Percentiles rank a stretch among this genome's conserved stretches.
Conservation (phyloP, 2,888 invertebrate genomes). For the Petrophora chlorosata region DNA sequence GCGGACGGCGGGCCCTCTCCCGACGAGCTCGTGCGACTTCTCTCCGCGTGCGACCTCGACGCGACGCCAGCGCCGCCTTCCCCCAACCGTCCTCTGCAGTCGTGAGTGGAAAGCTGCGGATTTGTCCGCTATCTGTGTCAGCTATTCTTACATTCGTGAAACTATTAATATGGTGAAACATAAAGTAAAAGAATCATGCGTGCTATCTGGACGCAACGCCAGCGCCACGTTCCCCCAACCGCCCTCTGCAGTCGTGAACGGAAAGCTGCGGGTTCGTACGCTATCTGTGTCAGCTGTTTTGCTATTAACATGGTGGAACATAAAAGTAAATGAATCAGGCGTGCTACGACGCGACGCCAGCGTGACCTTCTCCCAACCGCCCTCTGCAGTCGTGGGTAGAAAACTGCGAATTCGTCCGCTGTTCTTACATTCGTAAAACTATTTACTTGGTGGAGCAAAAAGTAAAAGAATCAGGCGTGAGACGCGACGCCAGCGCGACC, state of each 20-base stretch:
- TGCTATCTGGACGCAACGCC: slow-evolving; percentile 96
- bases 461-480: too few relatives aligned
- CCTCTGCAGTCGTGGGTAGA: slow-evolving; percentile 63
- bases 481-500: too few relatives aligned
- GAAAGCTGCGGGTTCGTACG: slow-evolving; percentile 42
- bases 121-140: slow-evolving; percentile 27
- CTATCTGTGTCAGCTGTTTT: slow-evolving; percentile 6
- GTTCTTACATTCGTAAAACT: too few relatives aligned
- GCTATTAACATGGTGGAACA: too few relatives aligned
- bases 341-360: slow-evolving; percentile 94
- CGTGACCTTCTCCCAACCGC: slow-evolving; percentile 73
- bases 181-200: too few relatives aligned
- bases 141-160: too few relatives aligned
- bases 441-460: too few relatives aligned
- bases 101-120: slow-evolving; percentile 55
- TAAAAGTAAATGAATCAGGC: too few relatives aligned
- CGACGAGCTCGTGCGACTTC: slow-evolving; percentile 93
- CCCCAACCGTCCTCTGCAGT: slow-evolving; percentile 68
- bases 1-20: slow-evolving; percentile 95
- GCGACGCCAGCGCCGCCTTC: slow-evolving; percentile 87
- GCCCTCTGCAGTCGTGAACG: slow-evolving; percentile 66
- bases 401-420: slow-evolving; percentile 41
- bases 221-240: slow-evolving; percentile 74
- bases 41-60: slow-evolving; percentile 97
- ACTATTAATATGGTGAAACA: too few relatives aligned